Evolutionary conservation across 2,888 invertebrate species (phyloP).

Genomic region (Cepaea hortensis): DNA sequence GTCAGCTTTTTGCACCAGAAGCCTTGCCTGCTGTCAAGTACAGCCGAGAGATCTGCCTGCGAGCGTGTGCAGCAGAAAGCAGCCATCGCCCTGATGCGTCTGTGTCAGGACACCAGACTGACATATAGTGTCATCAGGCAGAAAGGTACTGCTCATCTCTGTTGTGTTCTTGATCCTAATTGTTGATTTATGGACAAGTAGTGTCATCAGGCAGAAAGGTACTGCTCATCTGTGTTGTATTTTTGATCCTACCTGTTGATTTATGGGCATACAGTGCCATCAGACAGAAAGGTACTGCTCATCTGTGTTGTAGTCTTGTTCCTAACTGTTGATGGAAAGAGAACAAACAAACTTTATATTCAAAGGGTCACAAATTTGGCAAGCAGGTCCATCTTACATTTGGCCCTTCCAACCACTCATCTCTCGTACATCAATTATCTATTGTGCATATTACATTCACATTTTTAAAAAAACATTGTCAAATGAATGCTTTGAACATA

Average conservation of each 20-base stretch:
- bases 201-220: slow-evolving; percentile 79
- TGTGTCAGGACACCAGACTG: slow-evolving; percentile 71
- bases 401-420: no score
- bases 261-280: slow-evolving; percentile 68
- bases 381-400: no score
- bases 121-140: slow-evolving; percentile 72
- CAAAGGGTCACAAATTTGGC: no score
- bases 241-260: no score
- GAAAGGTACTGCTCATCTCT: slow-evolving; percentile 78
- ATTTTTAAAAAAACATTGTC: no score
- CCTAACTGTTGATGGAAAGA: no score
- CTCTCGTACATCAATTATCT: no score
- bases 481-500: no score
- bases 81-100: slow-evolving; percentile 85
- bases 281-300: slow-evolving; percentile 78
- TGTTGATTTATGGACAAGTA: slow-evolving; percentile 58
- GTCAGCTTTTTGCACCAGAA: slow-evolving; percentile 84
- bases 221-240: slow-evolving; percentile 28
- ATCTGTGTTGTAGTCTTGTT: no score
- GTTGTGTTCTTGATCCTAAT: no score
- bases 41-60: slow-evolving; percentile 81
- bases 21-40: slow-evolving; percentile 77
- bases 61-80: slow-evolving; percentile 88
- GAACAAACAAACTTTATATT: no score
- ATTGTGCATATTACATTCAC: no score